A percentile compares a stretch with the other conserved stretches of the same genome.
These are phyloP conservation scores for Graptemys geographica DNA, from an alignment of 2,797 vertebrate genomes.

Conservation along the genomic window DNA sequence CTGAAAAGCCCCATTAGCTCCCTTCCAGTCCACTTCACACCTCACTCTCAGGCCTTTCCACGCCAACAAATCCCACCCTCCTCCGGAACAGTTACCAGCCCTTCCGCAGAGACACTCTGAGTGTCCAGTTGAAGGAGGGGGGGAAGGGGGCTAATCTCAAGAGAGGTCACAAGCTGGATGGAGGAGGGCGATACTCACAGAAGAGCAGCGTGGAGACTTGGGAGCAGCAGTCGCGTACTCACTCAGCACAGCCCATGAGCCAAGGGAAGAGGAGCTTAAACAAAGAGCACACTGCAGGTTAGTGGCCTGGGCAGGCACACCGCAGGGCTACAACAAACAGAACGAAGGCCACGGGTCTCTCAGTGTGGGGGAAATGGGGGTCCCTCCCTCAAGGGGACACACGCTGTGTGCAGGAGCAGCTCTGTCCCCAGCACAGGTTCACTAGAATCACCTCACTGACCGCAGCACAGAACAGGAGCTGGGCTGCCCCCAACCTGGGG, in stretches of 20 bases:
- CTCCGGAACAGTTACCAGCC: background rate
- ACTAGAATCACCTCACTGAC: background rate
- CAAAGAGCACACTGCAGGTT: background rate
- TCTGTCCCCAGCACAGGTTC: background rate
- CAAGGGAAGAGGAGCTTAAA: background rate
- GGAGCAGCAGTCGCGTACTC: background rate
- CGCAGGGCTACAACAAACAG: background rate
- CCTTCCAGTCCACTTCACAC: background rate
- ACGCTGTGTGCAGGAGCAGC: background rate
- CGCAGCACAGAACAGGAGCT: background rate
- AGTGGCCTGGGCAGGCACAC: background rate
- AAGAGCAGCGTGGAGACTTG: background rate
- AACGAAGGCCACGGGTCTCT: background rate
- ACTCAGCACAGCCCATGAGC: background rate
- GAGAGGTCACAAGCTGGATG: background rate
- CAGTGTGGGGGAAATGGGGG: no score
- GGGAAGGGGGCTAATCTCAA: background rate
- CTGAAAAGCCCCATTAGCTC: background rate
- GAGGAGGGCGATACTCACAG: background rate
- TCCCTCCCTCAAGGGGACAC: background rate
- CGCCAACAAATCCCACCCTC: background rate
- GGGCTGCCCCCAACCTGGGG: background rate
- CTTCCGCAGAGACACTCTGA: background rate
- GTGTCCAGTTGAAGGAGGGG: accelerated
- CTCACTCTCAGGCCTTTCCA: background rate